Evolutionary conservation across 2,797 vertebrate species (phyloP).

Genomic region (Rhynchotus rufescens): DNA sequence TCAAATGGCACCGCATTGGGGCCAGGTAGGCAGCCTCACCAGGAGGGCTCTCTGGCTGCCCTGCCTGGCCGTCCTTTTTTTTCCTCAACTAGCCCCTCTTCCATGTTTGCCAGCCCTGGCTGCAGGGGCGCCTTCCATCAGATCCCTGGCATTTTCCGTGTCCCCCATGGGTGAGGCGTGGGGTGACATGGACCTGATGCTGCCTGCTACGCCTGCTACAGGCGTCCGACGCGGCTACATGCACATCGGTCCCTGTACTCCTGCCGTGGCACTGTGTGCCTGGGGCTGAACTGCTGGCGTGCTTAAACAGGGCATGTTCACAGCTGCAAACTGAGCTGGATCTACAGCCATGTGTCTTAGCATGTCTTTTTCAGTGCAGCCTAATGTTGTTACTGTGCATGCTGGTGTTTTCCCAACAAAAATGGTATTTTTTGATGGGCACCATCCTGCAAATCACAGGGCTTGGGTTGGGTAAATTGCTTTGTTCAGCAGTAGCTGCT

Average conservation of each 20-base stretch:
- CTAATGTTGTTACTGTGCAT: background rate
- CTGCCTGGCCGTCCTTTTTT: too few relatives aligned
- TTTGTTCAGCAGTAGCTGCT: background rate
- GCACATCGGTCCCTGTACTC: too few relatives aligned
- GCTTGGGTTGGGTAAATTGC: background rate
- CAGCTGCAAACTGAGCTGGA: background rate
- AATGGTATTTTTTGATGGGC: too few relatives aligned
- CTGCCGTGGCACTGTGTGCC: too few relatives aligned
- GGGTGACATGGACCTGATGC: too few relatives aligned
- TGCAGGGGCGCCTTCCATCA: background rate
- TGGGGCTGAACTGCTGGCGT: too few relatives aligned
- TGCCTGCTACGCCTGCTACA: too few relatives aligned
- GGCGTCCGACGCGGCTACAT: too few relatives aligned
- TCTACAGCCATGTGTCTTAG: background rate
- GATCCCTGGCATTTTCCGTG: background rate
- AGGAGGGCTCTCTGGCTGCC: background rate
- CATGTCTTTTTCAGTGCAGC: background rate
- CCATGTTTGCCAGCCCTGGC: rapidly evolving
- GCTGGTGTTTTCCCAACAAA: background rate
- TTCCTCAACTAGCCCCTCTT: too few relatives aligned
- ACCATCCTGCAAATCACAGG: rapidly evolving
- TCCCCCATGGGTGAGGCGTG: too few relatives aligned
- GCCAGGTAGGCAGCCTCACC: too few relatives aligned
- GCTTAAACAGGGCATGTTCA: background rate
- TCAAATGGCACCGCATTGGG: too few relatives aligned